Base-by-base conservation (phyloP, 1,140 invertebrate species). In the Uloborus diversus region DNA sequence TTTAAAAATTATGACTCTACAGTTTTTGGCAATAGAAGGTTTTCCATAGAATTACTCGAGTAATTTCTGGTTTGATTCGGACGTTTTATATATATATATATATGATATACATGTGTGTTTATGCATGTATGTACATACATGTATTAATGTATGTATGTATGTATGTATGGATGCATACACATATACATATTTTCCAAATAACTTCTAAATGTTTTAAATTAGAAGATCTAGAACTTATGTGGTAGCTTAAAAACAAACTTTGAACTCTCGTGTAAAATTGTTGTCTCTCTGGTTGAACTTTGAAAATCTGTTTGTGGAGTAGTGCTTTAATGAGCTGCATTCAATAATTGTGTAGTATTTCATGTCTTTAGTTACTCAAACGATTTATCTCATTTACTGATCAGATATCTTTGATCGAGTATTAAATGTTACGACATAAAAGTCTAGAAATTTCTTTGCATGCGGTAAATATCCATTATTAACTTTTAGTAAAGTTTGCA, bases 181-280 rank as follows among this genome's bases (percentile, higher is more conserved):
- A 28, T 59, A n/a, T n/a, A 30, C n/a, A 59, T 59, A 49, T n/a
- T n/a, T n/a, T 68, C 32, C 32, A 17, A 68, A 9, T 14, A 49
- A 53, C 65, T 69, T 69, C 66, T 69, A 23, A 20, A 32, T 69
- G 51, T 69, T 69, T 69, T 69, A 20, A 28, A 69, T 69, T 69
- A 69, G 66, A n/a, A 56, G 51, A 20, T 53, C 17, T 53, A 51
- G 42, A 66, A 49, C 64, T 66, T 66, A 25, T 47, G 42, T 17
- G 0, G 64, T 66, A 66, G 64, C 32, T 66, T 66, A 4, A 4
- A 27, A 42, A 20, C 35, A 64, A 64, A 64, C 35, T 33, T 27
- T 64, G 32, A n/a, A 23, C 17, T 27, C 42, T 37, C 33, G 9
- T 64, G 23, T 61, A 42, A 42, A 42, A 61, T 14, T 62, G 32